Conservation (phyloP, 2,113 vertebrate genomes). For the Procavia capensis region DNA sequence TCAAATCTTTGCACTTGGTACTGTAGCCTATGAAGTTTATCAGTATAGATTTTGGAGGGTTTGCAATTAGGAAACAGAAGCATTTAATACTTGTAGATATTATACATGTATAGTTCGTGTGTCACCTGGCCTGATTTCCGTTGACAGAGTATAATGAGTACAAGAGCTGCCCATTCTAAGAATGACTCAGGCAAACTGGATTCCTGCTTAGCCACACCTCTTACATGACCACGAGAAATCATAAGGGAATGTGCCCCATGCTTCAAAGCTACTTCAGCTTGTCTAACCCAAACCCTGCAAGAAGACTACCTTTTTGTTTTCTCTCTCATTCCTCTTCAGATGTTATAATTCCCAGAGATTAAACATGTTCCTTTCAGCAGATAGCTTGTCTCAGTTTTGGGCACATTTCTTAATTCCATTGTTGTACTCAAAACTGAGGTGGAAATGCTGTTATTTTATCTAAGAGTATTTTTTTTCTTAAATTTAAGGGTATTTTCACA, state of each 20-base stretch:
- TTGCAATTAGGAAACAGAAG: neutral
- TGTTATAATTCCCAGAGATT: conserved; percentile 1
- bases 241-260: neutral
- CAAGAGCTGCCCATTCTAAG: neutral
- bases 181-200: neutral
- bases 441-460: neutral
- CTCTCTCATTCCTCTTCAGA: neutral
- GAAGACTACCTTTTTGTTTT: neutral
- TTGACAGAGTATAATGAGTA: neutral
- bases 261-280: neutral
- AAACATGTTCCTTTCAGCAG: conserved; percentile 17
- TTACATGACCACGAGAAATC: neutral
- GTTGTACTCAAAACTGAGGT: neutral
- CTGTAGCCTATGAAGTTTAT: neutral
- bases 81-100: neutral
- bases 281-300: neutral
- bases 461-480: neutral
- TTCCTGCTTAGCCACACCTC: neutral
- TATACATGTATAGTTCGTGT: neutral
- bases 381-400: conserved; percentile 12
- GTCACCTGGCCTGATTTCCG: neutral
- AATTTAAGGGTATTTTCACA: neutral
- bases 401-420: conserved; percentile 22
- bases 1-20: neutral
- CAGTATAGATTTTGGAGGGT: neutral